Percentiles rank a stretch among this genome's conserved stretches.
These are phyloP conservation scores for Agrochola macilenta DNA, from an alignment of 2,888 invertebrate genomes.

Conservation along the genomic window DNA sequence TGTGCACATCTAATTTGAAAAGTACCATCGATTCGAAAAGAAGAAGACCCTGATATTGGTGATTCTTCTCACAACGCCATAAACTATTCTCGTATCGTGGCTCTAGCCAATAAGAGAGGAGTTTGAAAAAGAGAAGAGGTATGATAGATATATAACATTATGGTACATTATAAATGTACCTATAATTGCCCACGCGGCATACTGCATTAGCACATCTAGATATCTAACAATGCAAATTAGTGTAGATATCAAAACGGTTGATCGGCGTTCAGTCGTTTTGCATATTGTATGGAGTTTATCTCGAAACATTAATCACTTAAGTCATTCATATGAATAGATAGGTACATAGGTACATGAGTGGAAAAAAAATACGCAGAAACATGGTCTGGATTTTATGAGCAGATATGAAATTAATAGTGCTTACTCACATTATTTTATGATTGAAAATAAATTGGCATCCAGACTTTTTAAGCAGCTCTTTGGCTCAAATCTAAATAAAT, in stretches of 20 bases:
- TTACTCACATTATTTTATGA: slow-evolving; percentile 44
- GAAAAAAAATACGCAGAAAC: slow-evolving; percentile 55
- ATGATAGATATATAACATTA: slow-evolving; percentile 20
- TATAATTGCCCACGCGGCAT: slow-evolving; percentile 57
- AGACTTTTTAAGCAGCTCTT: slow-evolving; percentile 13
- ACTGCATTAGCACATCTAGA: slow-evolving; percentile 64
- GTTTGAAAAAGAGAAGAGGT: slow-evolving; percentile 9
- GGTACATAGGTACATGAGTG: slow-evolving; percentile 31
- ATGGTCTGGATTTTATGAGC: slow-evolving; percentile 49
- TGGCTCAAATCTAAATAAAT: background rate
- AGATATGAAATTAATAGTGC: slow-evolving; percentile 58
- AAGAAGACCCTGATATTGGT: background rate
- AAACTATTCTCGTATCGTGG: background rate
- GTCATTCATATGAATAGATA: slow-evolving; percentile 61
- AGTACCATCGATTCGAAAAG: background rate
- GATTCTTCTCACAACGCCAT: background rate
- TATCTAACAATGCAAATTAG: slow-evolving; percentile 69
- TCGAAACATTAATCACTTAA: slow-evolving; percentile 68
- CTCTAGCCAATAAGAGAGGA: background rate
- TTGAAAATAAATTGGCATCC: slow-evolving; percentile 34
- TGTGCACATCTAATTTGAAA: background rate
- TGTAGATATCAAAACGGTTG: slow-evolving; percentile 65
- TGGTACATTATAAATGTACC: slow-evolving; percentile 41
- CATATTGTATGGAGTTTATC: slow-evolving; percentile 67
- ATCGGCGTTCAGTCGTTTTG: slow-evolving; percentile 65